These are phyloP conservation scores for Lordiphosa clarofinis DNA, from an alignment of 1,140 invertebrate species.

Conservation along the genomic window DNA sequence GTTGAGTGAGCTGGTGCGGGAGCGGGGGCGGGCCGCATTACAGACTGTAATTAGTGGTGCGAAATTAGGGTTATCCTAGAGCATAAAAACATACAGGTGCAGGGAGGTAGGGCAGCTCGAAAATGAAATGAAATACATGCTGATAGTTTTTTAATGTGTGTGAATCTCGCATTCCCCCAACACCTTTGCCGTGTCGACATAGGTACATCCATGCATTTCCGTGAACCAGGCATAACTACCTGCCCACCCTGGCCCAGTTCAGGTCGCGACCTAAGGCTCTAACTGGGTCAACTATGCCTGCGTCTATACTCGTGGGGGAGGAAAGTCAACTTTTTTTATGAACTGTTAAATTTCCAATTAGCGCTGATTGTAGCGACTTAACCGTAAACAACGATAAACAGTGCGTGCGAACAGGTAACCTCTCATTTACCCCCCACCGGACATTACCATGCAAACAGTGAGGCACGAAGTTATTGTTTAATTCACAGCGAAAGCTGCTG, in stretches of 20 bases:
- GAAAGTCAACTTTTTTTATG: slow-evolving; percentile 45
- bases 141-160: slow-evolving; percentile 59
- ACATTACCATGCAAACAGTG: not conserved
- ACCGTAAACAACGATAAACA: slow-evolving; percentile 32
- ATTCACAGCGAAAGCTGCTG: too few relatives aligned
- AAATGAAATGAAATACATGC: slow-evolving; percentile 60
- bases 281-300: slow-evolving; percentile 9
- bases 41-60: slow-evolving; percentile 68
- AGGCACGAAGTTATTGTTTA: not conserved
- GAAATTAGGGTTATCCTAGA: slow-evolving; percentile 60
- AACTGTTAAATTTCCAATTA: slow-evolving; percentile 74
- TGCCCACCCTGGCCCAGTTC: not conserved
- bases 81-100: slow-evolving; percentile 16
- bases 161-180: not conserved
- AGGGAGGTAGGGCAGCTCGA: slow-evolving; percentile 19
- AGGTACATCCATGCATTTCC: slow-evolving; percentile 1
- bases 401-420: slow-evolving; percentile 16
- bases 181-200: not conserved
- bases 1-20: not conserved
- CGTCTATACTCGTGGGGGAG: slow-evolving; percentile 4
- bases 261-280: slow-evolving; percentile 8
- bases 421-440: not conserved
- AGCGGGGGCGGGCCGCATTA: slow-evolving; percentile 1
- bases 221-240: slow-evolving; percentile 7
- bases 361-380: slow-evolving; percentile 66